Conservation (phyloP, 2,888 invertebrate species). For the Cheilosia scutellata region DNA sequence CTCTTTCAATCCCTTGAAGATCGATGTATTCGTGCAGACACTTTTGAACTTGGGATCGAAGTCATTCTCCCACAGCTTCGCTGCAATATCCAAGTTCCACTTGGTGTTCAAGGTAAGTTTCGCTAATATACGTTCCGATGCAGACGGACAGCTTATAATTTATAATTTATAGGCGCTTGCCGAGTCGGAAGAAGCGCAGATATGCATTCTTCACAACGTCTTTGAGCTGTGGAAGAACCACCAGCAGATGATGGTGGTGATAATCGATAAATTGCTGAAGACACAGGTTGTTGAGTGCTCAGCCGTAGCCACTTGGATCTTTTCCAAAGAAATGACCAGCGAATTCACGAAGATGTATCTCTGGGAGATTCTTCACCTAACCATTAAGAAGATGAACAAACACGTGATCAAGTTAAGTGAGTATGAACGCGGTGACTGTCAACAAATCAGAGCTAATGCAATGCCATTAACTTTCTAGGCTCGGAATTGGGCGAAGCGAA, state of each 20-base stretch:
- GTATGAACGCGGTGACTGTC: slow-evolving; percentile 77
- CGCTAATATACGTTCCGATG: neutral
- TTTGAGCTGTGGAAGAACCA: slow-evolving; percentile 98
- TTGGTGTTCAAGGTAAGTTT: slow-evolving; percentile 92
- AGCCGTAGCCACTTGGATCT: slow-evolving; percentile 99
- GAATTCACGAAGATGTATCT: slow-evolving; percentile 97
- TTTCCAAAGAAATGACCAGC: slow-evolving; percentile 95
- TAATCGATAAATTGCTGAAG: slow-evolving; percentile 98
- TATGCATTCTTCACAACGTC: slow-evolving; percentile 95
- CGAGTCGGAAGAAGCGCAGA: slow-evolving; percentile 97
- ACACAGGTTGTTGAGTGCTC: slow-evolving; percentile 98
- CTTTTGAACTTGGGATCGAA: slow-evolving; percentile 96
- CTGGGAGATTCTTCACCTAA: slow-evolving; percentile 98
- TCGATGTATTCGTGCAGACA: slow-evolving; percentile 98
- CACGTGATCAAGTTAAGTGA: slow-evolving; percentile 93
- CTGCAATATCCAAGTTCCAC: slow-evolving; percentile 98
- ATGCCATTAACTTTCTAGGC: slow-evolving; percentile 82
- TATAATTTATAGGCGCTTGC: slow-evolving; percentile 88
- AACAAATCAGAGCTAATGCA: neutral
- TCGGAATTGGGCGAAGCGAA: slow-evolving; percentile 93
- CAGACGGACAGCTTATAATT: no score
- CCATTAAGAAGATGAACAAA: slow-evolving; percentile 98
- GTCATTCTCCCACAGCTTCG: slow-evolving; percentile 99
- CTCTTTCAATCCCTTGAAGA: slow-evolving; percentile 95
- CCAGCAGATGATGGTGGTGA: slow-evolving; percentile 98